Evolutionary conservation across 2,113 vertebrate species (phyloP).

Genomic region (Salminus brasiliensis): DNA sequence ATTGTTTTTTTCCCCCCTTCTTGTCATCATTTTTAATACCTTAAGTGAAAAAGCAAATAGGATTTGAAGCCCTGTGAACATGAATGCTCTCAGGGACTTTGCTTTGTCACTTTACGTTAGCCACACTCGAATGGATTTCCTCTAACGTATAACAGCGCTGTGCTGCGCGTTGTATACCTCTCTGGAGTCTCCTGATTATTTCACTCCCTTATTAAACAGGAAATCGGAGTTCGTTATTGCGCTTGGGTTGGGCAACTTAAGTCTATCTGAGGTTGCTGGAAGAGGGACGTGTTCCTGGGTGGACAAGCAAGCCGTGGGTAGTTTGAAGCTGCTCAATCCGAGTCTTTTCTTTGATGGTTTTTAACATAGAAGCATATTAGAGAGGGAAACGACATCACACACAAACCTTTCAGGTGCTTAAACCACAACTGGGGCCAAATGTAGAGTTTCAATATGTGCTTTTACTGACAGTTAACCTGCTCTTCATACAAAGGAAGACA

Average conservation of each 20-base stretch:
- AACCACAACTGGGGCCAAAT: too few relatives aligned
- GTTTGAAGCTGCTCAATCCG: too few relatives aligned
- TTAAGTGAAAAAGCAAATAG: slow-evolving; percentile 52
- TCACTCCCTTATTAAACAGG: background rate
- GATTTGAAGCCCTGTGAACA: slow-evolving; percentile 46
- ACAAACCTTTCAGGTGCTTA: too few relatives aligned
- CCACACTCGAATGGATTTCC: slow-evolving; percentile 43
- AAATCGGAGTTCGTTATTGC: background rate
- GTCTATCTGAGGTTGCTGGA: background rate
- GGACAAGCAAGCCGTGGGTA: too few relatives aligned
- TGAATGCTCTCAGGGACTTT: slow-evolving; percentile 41
- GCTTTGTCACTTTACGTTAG: slow-evolving; percentile 53
- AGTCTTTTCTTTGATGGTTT: too few relatives aligned
- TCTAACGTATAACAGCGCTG: slow-evolving; percentile 10
- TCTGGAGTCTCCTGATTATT: background rate
- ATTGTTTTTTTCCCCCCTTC: slow-evolving; percentile 19
- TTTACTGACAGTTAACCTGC: too few relatives aligned
- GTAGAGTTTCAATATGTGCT: too few relatives aligned
- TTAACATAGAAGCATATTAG: too few relatives aligned
- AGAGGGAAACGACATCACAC: too few relatives aligned
- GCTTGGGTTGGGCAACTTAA: background rate
- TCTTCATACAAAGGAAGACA: too few relatives aligned
- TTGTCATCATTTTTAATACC: slow-evolving; percentile 45
- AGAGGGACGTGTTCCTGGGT: too few relatives aligned
- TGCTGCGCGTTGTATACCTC: slow-evolving; percentile 5